phyloP scores from a whole-genome alignment of 1,140 invertebrate genomes.

The Lepidurus arcticus region DNA sequence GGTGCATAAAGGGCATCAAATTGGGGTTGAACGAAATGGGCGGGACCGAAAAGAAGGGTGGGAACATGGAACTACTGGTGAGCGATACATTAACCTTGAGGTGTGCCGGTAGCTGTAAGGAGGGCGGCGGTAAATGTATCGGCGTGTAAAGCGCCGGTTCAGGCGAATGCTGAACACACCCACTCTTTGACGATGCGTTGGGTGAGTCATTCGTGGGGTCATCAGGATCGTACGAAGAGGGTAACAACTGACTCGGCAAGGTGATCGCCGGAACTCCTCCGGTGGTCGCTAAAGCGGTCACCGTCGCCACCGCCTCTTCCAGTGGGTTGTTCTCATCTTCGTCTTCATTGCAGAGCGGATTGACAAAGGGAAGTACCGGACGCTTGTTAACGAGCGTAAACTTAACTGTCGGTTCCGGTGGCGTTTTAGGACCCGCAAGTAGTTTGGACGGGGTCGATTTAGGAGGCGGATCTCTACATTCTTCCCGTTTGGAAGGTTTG shows the following conservation, averaged over 20 bases:
- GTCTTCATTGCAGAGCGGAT: constrained; percentile 51
- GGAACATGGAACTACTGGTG: background rate
- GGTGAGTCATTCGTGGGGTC: constrained; percentile 26
- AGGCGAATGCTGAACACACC: background rate
- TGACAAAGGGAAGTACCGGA: constrained; percentile 53
- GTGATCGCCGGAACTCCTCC: background rate
- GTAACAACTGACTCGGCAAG: background rate
- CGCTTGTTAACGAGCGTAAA: constrained; percentile 58
- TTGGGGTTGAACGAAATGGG: background rate
- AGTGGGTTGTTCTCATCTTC: constrained; percentile 36
- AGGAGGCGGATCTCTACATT: background rate
- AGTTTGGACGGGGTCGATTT: background rate
- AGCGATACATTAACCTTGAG: background rate
- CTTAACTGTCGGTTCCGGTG: constrained; percentile 62
- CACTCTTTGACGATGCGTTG: background rate
- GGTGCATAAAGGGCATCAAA: background rate
- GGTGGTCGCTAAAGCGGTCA: background rate
- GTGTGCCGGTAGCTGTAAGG: constrained; percentile 24
- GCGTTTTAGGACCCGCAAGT: constrained; percentile 59
- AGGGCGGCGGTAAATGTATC: background rate
- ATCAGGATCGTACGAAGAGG: constrained; percentile 30
- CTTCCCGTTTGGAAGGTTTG: constrained; percentile 27
- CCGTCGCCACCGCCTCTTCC: background rate
- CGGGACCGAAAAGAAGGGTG: background rate
- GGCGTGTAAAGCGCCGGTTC: background rate